Conservation (phyloP, 2,797 vertebrate species). For the Lepilemur septentrionalis region DNA sequence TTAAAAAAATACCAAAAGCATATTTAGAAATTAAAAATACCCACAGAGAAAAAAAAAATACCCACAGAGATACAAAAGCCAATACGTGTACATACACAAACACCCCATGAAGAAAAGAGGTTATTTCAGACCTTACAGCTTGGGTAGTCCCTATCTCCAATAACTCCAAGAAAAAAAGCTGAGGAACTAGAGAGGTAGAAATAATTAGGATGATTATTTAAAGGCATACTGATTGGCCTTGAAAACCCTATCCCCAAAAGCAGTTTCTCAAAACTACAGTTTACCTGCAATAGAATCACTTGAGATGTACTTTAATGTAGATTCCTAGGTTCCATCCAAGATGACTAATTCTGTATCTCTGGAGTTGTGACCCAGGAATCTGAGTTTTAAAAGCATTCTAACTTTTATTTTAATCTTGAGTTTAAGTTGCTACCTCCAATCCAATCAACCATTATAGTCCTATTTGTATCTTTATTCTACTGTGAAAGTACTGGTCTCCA, state of each 20-base stretch:
- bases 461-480: neutral
- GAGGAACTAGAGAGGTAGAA: neutral
- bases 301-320: neutral
- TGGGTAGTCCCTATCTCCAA: neutral
- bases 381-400: conserved; percentile 25
- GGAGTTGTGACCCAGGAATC: neutral
- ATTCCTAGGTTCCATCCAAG: neutral
- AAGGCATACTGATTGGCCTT: neutral
- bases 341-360: neutral
- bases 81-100: neutral
- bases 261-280: neutral
- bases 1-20: neutral
- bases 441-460: neutral
- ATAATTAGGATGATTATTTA: neutral
- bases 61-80: neutral
- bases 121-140: neutral
- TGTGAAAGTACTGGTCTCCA: neutral
- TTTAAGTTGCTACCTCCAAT: conserved; percentile 3
- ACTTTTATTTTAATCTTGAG: conserved; percentile 10
- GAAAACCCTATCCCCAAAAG: neutral
- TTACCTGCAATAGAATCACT: neutral
- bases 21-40: conserved; percentile 42
- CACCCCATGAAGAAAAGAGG: neutral
- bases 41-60: neutral
- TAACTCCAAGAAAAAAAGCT: neutral